Evolutionary conservation across 2,888 invertebrate species (phyloP).

Genomic region (Agonopterix arenella): DNA sequence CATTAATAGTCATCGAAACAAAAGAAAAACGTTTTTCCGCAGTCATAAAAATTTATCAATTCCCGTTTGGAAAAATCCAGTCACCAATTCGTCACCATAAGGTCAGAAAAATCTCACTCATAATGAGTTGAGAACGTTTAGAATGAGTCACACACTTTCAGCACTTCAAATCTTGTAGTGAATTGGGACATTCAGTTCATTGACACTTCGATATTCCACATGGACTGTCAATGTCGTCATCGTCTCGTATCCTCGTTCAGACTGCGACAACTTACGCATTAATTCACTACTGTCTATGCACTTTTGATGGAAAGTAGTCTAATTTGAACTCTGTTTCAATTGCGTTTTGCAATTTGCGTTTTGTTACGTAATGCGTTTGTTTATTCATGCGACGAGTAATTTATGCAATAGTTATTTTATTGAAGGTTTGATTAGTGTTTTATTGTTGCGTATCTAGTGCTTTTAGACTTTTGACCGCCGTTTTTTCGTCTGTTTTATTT

Average conservation of each 20-base stretch:
- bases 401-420: constrained; percentile 34
- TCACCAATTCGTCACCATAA: too few species aligned
- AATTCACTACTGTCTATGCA: constrained; percentile 13
- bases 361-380: constrained; percentile 4
- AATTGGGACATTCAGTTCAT: constrained; percentile 54
- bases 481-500: too few species aligned
- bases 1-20: too few species aligned
- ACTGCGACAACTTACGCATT: constrained; percentile 6
- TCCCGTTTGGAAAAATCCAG: too few species aligned
- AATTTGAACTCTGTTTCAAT: constrained; percentile 1
- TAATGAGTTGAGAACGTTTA: not conserved
- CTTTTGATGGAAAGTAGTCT: not conserved
- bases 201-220: constrained; percentile 52
- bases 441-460: too few species aligned
- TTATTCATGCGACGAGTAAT: constrained; percentile 18
- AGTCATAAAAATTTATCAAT: too few species aligned
- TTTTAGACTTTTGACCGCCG: too few species aligned
- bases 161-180: constrained; percentile 32
- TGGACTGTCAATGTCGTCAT: constrained; percentile 46
- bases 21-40: too few species aligned
- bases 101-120: too few species aligned
- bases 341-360: too few species aligned
- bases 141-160: constrained; percentile 13
- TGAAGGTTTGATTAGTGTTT: constrained; percentile 30
- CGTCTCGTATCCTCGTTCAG: constrained; percentile 18